These are phyloP conservation scores for Lepeophtheirus salmonis DNA, from an alignment of 1,140 invertebrate genomes.

Conservation along the genomic window DNA sequence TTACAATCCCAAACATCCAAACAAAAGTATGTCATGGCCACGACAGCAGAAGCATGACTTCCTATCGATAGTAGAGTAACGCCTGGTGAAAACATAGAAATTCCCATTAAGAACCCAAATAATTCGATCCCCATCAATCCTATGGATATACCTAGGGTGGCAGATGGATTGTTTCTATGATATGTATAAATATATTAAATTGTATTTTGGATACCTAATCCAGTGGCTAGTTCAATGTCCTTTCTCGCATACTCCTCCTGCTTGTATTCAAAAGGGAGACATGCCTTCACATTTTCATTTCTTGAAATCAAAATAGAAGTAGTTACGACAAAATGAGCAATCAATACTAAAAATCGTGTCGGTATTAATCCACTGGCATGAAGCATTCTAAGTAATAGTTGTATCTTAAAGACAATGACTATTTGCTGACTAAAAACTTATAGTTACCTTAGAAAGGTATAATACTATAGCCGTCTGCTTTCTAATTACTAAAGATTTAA, in stretches of 20 bases:
- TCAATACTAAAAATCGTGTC: neutral
- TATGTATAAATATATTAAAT: neutral
- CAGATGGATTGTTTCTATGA: too few relatives aligned
- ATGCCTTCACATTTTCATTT: constrained; percentile 4
- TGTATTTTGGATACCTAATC: neutral
- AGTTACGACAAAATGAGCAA: constrained; percentile 1
- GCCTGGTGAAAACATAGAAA: constrained; percentile 1
- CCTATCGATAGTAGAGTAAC: neutral
- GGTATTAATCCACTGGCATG: neutral
- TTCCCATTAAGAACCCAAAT: neutral
- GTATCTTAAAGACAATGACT: too few relatives aligned
- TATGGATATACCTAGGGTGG: neutral
- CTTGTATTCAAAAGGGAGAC: neutral
- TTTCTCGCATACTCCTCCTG: neutral
- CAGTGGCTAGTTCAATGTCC: constrained; percentile 1
- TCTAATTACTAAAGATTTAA: too few relatives aligned
- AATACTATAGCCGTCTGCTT: too few relatives aligned
- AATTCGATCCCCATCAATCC: constrained; percentile 3
- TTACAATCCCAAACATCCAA: constrained; percentile 6
- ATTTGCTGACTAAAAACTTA: too few relatives aligned
- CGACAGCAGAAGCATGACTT: neutral
- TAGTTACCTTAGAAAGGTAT: too few relatives aligned
- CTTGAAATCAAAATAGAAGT: neutral
- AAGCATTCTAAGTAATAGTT: neutral
- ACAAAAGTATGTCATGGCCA: neutral